These are phyloP conservation scores for Cyrtonyx montezumae DNA, from an alignment of 2,113 vertebrate genomes.

Conservation along the genomic window DNA sequence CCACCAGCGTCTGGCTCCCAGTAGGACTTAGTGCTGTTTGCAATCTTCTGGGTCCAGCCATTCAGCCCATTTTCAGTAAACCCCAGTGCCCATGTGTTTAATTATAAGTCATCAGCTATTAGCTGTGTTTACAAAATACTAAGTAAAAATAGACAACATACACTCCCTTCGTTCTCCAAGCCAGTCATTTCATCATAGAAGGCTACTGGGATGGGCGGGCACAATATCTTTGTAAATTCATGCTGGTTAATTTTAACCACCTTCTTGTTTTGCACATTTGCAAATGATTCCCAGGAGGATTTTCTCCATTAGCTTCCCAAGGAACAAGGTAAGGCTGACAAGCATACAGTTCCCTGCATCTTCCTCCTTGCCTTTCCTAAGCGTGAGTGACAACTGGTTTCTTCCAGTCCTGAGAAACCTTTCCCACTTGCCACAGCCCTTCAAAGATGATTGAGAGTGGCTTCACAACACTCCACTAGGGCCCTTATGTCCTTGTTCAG, in stretches of 20 bases:
- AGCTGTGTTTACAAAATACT: neutral
- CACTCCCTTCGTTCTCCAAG: neutral
- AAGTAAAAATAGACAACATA: neutral
- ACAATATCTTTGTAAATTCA: neutral
- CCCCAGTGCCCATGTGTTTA: neutral
- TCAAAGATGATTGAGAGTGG: neutral
- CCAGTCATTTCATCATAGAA: neutral
- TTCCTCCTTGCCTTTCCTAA: neutral
- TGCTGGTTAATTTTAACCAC: neutral
- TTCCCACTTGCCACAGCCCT: neutral
- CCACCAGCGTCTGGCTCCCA: neutral
- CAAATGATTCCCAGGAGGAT: neutral
- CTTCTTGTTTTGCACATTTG: neutral
- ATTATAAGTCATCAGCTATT: neutral
- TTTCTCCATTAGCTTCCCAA: neutral
- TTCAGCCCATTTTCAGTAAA: neutral
- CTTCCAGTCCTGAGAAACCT: neutral
- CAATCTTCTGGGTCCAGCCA: neutral
- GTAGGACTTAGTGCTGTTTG: neutral
- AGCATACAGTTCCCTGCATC: neutral
- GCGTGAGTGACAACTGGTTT: neutral
- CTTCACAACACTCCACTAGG: neutral
- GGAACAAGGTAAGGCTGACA: neutral
- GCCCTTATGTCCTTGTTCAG: accelerated
- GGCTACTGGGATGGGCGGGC: neutral